Evolutionary conservation across 1,140 invertebrate genomes (phyloP).

Genomic region (Drosophila lacertosa): DNA sequence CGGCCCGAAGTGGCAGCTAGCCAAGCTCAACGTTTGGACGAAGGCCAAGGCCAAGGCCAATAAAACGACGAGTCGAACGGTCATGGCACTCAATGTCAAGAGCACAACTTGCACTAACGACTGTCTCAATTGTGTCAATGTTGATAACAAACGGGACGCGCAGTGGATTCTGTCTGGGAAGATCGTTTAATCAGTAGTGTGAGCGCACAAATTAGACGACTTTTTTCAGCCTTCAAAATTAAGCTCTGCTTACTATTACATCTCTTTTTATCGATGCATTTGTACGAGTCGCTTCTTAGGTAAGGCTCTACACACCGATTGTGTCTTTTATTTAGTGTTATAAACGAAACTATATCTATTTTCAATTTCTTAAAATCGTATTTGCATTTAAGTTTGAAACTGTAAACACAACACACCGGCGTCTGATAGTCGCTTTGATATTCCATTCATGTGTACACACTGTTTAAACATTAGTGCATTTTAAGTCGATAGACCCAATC

Average conservation of each 20-base stretch:
- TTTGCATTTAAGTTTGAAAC: slow-evolving; percentile 36
- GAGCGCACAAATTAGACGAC: too few species aligned
- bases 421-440: neutral
- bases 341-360: neutral
- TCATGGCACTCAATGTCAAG: slow-evolving; percentile 21
- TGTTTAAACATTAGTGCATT: neutral
- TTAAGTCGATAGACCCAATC: neutral
- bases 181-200: slow-evolving; percentile 4
- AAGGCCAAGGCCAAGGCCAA: slow-evolving; percentile 11
- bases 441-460: slow-evolving; percentile 14
- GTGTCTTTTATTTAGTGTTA: too few species aligned
- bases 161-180: neutral
- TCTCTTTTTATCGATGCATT: too few species aligned
- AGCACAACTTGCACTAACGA: slow-evolving; percentile 26
- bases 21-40: neutral
- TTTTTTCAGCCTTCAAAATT: too few species aligned
- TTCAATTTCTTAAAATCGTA: neutral
- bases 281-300: too few species aligned
- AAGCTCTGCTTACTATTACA: too few species aligned
- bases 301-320: too few species aligned
- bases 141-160: slow-evolving; percentile 24
- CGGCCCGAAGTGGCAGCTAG: slow-evolving; percentile 26
- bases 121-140: neutral
- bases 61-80: neutral
- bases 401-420: slow-evolving; percentile 24